Conservation (phyloP, 37 sponge, comb jelly and placozoan genomes). For the Bolinopsis microptera region DNA sequence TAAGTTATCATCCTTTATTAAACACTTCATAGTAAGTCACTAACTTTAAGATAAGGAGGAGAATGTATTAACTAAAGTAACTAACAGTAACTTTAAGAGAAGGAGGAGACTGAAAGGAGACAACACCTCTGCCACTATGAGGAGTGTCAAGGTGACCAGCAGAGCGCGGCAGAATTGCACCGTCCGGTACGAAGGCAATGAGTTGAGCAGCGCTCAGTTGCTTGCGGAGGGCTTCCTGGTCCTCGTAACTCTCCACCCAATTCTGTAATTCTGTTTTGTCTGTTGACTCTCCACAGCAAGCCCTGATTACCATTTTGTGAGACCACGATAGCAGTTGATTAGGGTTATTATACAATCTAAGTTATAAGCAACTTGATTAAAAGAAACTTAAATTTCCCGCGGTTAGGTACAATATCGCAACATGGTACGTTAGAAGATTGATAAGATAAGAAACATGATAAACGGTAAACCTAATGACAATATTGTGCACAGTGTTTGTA, state of each 20-base stretch:
- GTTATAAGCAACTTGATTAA: too few relatives aligned
- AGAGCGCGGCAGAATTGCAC: slow-evolving; percentile 54
- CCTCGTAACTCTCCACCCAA: slow-evolving; percentile 61
- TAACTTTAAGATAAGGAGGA: too few relatives aligned
- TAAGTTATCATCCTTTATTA: too few relatives aligned
- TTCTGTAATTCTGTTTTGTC: background rate
- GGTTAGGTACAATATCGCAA: too few relatives aligned
- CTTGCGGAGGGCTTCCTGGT: slow-evolving; percentile 59
- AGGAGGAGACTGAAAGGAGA: slow-evolving; percentile 20
- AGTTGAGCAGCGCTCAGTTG: slow-evolving; percentile 12
- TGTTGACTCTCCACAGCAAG: slow-evolving; percentile 19
- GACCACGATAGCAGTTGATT: too few relatives aligned
- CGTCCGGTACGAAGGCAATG: slow-evolving; percentile 66
- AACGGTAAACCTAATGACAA: slow-evolving; percentile 38
- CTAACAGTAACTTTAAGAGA: slow-evolving; percentile 37
- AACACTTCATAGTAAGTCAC: too few relatives aligned
- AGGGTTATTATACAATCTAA: too few relatives aligned
- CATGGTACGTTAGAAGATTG: too few relatives aligned
- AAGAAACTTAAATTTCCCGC: too few relatives aligned
- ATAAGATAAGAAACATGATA: too few relatives aligned
- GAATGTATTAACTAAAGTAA: too few relatives aligned
- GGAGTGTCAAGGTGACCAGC: slow-evolving; percentile 53
- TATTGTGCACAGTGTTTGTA: background rate
- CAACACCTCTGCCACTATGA: background rate
- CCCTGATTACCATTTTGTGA: too few relatives aligned